A percentile compares a stretch with the other conserved stretches of the same genome.
Conservation (phyloP, 2,888 invertebrate genomes). For the Phanerotoma sp. region DNA sequence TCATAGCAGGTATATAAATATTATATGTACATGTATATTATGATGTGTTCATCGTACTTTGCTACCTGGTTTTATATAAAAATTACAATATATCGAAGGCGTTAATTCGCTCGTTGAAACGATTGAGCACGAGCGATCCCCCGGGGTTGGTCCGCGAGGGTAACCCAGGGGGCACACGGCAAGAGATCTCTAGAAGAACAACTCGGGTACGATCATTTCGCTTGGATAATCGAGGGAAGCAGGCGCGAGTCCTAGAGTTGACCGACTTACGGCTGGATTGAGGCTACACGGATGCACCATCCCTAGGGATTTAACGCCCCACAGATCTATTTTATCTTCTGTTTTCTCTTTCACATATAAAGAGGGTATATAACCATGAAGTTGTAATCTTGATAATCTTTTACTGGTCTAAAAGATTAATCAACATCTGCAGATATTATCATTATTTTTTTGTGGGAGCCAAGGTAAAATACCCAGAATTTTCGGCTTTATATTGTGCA, state of each 20-base stretch:
- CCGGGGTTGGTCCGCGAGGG: neutral
- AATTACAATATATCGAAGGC: neutral
- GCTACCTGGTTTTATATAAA: neutral
- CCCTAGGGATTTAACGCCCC: constrained; percentile 55
- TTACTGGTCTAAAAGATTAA: too few relatives aligned
- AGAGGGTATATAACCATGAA: too few relatives aligned
- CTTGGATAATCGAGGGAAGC: constrained; percentile 32
- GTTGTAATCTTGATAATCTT: too few relatives aligned
- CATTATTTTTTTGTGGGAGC: too few relatives aligned
- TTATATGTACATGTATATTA: neutral
- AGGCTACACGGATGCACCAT: constrained; percentile 36
- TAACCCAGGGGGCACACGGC: constrained; percentile 10
- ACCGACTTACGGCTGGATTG: neutral
- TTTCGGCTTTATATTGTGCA: too few relatives aligned
- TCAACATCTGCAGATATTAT: too few relatives aligned
- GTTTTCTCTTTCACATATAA: constrained; percentile 14
- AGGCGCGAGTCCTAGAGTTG: neutral
- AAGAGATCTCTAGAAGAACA: constrained; percentile 22
- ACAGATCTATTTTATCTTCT: constrained; percentile 40
- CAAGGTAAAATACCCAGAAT: too few relatives aligned
- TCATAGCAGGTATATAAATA: too few relatives aligned
- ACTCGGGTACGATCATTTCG: constrained; percentile 33
- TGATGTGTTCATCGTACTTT: neutral
- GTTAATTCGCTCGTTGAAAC: constrained; percentile 7
- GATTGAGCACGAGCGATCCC: constrained; percentile 1